Evolutionary conservation across 1,140 invertebrate genomes (phyloP).

Genomic region (Muscidifurax raptorellus): DNA sequence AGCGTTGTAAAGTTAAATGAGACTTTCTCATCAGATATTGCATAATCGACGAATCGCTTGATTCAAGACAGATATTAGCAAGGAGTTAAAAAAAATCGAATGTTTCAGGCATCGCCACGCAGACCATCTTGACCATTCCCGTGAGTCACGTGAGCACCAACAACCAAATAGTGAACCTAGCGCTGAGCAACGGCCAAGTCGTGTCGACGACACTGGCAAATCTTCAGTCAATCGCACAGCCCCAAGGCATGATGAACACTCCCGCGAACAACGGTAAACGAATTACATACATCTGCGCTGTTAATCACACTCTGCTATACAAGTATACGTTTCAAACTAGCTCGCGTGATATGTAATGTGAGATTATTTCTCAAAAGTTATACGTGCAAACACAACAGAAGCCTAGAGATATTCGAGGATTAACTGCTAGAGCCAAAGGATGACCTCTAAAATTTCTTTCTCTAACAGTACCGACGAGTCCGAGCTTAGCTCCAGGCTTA

Average conservation of each 20-base stretch:
- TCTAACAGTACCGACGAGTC: constrained; percentile 73
- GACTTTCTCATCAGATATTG: not conserved
- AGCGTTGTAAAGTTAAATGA: not conserved
- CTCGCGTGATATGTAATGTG: too few species aligned
- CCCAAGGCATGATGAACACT: constrained; percentile 79
- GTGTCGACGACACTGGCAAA: constrained; percentile 90
- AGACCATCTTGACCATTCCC: constrained; percentile 95
- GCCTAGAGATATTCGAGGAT: not conserved
- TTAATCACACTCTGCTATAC: not conserved
- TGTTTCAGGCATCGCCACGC: constrained; percentile 89
- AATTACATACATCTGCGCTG: constrained; percentile 37
- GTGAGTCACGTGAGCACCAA: constrained; percentile 86
- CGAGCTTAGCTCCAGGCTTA: constrained; percentile 72
- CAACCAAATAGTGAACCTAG: constrained; percentile 88
- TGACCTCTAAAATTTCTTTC: not conserved
- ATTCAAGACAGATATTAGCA: not conserved
- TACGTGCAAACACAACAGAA: not conserved
- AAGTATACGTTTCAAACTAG: too few species aligned
- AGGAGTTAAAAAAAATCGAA: not conserved
- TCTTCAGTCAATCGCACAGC: constrained; percentile 86
- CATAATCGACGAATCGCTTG: not conserved
- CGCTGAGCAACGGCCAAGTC: constrained; percentile 87
- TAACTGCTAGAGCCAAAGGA: not conserved
- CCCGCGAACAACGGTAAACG: constrained; percentile 75
- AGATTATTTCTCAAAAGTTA: not conserved